Evolutionary conservation across 2,113 vertebrate genomes (phyloP).

Genomic region (Heloderma charlesbogerti): DNA sequence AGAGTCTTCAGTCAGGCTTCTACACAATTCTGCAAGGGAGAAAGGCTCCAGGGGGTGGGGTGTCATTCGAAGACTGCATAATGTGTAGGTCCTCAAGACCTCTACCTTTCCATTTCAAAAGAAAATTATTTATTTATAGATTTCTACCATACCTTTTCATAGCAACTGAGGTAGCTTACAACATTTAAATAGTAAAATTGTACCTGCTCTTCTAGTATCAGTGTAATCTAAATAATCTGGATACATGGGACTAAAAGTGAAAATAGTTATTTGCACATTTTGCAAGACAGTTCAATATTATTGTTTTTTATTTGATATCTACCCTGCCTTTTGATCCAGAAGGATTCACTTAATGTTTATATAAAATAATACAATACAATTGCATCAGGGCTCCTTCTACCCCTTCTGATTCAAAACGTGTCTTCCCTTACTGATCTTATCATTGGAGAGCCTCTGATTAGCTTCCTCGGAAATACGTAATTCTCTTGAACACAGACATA

Average conservation of each 20-base stretch:
- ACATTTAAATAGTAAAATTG: background rate
- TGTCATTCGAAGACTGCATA: background rate
- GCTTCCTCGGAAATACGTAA: background rate
- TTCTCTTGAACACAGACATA: background rate
- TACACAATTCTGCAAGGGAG: background rate
- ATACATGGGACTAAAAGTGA: constrained; percentile 6
- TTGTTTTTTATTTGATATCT: background rate
- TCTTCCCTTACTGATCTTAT: background rate
- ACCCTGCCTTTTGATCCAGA: background rate
- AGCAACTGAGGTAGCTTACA: background rate
- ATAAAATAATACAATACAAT: constrained; percentile 5
- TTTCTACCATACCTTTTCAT: background rate
- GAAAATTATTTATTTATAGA: background rate
- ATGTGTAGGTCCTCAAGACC: background rate
- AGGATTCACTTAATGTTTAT: background rate
- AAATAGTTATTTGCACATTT: background rate
- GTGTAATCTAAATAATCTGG: background rate
- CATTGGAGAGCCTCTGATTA: background rate
- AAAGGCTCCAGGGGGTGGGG: no score
- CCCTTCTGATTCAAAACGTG: background rate
- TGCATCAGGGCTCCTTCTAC: background rate
- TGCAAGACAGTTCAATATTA: background rate
- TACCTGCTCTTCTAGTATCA: background rate
- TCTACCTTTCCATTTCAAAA: background rate
- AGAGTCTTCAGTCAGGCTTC: background rate